A percentile compares a stretch with the other conserved stretches of the same genome.
Conservation (phyloP, 2,113 vertebrate genomes). For the Rhodinocichla rosea region DNA sequence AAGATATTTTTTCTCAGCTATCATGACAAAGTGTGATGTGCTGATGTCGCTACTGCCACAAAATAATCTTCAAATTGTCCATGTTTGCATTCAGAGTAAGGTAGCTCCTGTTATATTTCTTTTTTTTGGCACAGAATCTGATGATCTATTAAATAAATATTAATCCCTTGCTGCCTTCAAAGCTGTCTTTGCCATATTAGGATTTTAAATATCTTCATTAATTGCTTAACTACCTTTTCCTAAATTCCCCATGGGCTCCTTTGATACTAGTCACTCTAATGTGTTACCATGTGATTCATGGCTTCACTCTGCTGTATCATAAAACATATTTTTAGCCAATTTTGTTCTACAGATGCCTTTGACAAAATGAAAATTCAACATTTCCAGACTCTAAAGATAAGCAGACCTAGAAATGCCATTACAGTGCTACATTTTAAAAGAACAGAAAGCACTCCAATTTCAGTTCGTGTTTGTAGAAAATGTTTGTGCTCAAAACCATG, state of each 20-base stretch:
- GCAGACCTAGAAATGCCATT: background rate
- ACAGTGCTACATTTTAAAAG: background rate
- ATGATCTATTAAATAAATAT: slow-evolving; percentile 75
- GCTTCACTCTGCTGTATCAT: slow-evolving; percentile 58
- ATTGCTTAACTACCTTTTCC: slow-evolving; percentile 75
- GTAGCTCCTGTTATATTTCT: slow-evolving; percentile 55
- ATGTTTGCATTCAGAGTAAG: slow-evolving; percentile 36
- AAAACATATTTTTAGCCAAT: slow-evolving; percentile 49
- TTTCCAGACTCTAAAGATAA: background rate
- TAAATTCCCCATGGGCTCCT: slow-evolving; percentile 65
- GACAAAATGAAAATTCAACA: slow-evolving; percentile 5
- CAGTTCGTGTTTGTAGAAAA: background rate
- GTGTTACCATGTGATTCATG: slow-evolving; percentile 71
- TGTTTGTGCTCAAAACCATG: background rate
- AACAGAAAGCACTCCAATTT: background rate
- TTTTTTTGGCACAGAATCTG: slow-evolving; percentile 62
- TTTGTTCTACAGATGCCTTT: slow-evolving; percentile 48
- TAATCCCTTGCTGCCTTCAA: slow-evolving; percentile 71
- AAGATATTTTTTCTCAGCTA: slow-evolving; percentile 49
- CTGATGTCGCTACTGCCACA: slow-evolving; percentile 27
- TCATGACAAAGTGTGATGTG: background rate
- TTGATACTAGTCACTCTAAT: slow-evolving; percentile 64
- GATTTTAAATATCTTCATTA: slow-evolving; percentile 79
- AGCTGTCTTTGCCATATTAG: slow-evolving; percentile 66
- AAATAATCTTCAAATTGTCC: slow-evolving; percentile 45